Conservation (phyloP, 2,797 vertebrate species). For the Chrosomus eos region DNA sequence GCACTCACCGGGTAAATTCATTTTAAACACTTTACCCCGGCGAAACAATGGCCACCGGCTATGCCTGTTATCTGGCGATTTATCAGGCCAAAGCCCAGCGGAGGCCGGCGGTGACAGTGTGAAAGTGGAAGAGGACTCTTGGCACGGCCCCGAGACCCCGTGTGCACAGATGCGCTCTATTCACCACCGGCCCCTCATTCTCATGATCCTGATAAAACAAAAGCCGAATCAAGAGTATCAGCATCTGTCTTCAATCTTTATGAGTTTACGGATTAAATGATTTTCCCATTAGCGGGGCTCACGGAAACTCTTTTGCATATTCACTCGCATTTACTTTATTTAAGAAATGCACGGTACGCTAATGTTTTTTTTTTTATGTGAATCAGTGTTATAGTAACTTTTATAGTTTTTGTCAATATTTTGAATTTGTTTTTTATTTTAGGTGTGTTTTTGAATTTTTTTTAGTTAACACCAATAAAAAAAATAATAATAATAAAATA, state of each 20-base stretch:
- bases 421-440: background rate
- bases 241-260: constrained; percentile 40
- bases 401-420: background rate
- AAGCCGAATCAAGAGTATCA: constrained; percentile 18
- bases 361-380: background rate
- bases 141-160: constrained; percentile 61
- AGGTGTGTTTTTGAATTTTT: background rate
- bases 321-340: background rate
- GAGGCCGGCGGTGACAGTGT: constrained; percentile 52
- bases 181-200: constrained; percentile 59
- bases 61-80: constrained; percentile 85
- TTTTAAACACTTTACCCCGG: constrained; percentile 88
- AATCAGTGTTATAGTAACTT: background rate
- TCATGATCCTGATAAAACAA: constrained; percentile 55
- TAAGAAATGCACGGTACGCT: background rate
- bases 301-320: background rate
- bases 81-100: constrained; percentile 69
- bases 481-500: background rate
- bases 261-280: constrained; percentile 31
- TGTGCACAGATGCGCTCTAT: constrained; percentile 68
- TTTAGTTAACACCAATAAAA: background rate
- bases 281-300: constrained; percentile 34
- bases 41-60: constrained; percentile 84
- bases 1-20: constrained; percentile 89
- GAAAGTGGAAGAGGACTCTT: constrained; percentile 68